Percentiles rank a stretch among this genome's conserved stretches.
Conservation (phyloP, 2,888 invertebrate genomes). For the Leptopilina myrica region DNA sequence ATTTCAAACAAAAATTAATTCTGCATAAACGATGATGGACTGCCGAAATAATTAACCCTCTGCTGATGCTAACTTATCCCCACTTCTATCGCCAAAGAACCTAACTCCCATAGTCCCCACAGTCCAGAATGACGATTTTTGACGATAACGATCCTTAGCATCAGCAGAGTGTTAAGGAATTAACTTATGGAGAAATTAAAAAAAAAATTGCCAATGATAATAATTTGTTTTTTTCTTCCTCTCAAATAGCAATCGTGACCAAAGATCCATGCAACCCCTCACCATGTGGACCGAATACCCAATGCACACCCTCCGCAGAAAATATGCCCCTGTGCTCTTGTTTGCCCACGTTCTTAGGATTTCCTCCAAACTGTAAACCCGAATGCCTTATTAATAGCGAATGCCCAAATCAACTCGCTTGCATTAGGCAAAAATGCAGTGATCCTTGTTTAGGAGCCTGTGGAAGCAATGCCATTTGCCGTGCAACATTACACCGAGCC, state of each 20-base stretch:
- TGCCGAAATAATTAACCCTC: too few relatives aligned
- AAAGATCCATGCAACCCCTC: conserved; percentile 64
- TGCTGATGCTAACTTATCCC: too few relatives aligned
- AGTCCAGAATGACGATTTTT: too few relatives aligned
- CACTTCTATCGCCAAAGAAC: too few relatives aligned
- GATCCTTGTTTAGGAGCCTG: conserved; percentile 83
- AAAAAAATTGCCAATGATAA: background rate
- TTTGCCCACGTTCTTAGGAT: conserved; percentile 82
- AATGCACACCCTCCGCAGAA: conserved; percentile 65
- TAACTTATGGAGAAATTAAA: background rate
- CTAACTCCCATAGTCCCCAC: too few relatives aligned
- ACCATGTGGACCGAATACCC: conserved; percentile 82
- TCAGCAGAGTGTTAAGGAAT: too few relatives aligned
- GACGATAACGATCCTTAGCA: too few relatives aligned
- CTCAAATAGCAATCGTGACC: conserved; percentile 42
- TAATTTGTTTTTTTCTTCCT: conserved; percentile 5
- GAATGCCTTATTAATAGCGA: conserved; percentile 86
- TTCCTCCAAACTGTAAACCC: conserved; percentile 87
- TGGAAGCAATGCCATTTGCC: conserved; percentile 81
- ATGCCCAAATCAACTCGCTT: conserved; percentile 81
- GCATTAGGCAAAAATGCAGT: conserved; percentile 81
- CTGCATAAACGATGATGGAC: background rate
- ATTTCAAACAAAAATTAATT: conserved; percentile 73
- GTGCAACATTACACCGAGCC: conserved; percentile 82
- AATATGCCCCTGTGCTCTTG: conserved; percentile 84